These are phyloP conservation scores for Molothrus aeneus DNA, from an alignment of 2,797 vertebrate genomes.

Conservation along the genomic window DNA sequence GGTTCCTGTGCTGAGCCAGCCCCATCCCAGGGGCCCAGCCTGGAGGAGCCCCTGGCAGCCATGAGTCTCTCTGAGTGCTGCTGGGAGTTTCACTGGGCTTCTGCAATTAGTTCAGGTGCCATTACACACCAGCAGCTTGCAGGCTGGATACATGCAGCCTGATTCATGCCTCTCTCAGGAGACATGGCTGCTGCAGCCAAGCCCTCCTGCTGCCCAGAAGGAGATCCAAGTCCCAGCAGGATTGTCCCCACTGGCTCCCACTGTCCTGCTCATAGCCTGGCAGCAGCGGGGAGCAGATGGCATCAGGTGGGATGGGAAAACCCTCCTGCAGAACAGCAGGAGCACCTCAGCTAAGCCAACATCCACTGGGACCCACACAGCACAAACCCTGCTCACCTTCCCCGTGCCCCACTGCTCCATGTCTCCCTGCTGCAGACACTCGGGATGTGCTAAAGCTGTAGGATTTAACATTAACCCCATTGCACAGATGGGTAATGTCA, in stretches of 20 bases:
- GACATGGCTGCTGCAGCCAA: rapidly evolving
- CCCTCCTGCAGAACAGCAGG: neutral
- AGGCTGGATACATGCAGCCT: neutral
- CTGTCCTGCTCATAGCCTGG: rapidly evolving
- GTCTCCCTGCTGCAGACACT: neutral
- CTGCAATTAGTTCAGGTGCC: neutral
- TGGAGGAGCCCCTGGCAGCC: rapidly evolving
- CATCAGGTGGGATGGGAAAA: neutral
- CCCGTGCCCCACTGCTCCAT: rapidly evolving
- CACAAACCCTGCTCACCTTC: neutral
- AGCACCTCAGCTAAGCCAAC: neutral
- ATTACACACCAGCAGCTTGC: neutral
- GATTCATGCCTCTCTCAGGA: neutral
- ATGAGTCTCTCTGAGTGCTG: rapidly evolving
- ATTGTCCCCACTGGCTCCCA: neutral
- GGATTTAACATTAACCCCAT: neutral
- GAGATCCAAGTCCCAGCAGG: neutral
- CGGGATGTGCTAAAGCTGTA: neutral
- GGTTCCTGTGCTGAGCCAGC: neutral
- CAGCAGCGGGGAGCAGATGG: neutral
- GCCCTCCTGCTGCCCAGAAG: neutral
- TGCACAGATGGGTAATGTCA: rapidly evolving
- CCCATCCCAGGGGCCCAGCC: rapidly evolving
- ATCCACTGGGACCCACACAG: neutral
- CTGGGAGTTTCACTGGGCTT: neutral